Conservation (phyloP, 1,140 invertebrate species). For the Scaptomyza hsui region DNA sequence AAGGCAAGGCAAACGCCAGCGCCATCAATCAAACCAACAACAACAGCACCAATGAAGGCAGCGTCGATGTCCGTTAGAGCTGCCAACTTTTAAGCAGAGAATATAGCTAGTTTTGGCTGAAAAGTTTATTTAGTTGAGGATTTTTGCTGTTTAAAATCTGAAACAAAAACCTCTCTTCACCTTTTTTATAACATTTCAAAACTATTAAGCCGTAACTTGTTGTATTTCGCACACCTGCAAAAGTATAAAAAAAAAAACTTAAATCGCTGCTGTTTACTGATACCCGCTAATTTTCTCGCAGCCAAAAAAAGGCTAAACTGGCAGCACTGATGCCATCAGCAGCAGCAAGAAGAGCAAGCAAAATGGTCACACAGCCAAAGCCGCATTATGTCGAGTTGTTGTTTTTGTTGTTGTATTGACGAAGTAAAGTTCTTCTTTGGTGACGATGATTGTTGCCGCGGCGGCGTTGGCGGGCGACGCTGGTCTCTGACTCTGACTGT, state of each 20-base stretch:
- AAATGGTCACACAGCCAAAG: constrained; percentile 35
- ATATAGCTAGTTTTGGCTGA: neutral
- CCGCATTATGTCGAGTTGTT: constrained; percentile 45
- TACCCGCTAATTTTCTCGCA: neutral
- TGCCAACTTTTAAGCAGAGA: neutral
- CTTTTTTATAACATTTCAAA: no score
- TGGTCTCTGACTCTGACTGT: constrained; percentile 41
- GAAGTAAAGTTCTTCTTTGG: constrained; percentile 77
- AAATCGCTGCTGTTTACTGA: neutral
- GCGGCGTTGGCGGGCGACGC: constrained; percentile 53
- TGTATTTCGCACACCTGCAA: no score
- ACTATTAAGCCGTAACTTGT: no score
- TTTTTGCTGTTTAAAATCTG: neutral
- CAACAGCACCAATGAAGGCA: constrained; percentile 39
- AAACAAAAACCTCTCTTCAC: neutral
- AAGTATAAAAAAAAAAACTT: no score
- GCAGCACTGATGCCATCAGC: constrained; percentile 12
- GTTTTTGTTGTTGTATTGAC: constrained; percentile 72
- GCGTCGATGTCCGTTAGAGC: constrained; percentile 21
- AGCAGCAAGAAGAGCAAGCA: constrained; percentile 63
- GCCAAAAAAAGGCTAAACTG: neutral
- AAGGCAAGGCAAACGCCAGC: constrained; percentile 63
- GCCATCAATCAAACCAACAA: constrained; percentile 76
- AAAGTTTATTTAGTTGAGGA: neutral
- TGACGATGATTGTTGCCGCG: constrained; percentile 75